phyloP scores from a whole-genome alignment of 1,140 invertebrate species.

The Hormaphis cornu region DNA sequence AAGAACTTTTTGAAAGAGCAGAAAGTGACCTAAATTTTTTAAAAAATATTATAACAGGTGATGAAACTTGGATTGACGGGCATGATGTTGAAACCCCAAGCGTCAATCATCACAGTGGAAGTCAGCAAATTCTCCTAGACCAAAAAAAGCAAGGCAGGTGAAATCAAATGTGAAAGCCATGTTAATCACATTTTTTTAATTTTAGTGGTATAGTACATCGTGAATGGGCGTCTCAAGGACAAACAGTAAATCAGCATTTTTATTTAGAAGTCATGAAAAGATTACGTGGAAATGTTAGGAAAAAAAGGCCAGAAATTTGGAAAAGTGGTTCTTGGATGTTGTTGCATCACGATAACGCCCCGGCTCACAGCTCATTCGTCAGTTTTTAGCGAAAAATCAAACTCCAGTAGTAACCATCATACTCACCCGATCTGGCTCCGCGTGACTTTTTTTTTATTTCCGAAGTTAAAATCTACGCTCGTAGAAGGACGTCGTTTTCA shows the following conservation, averaged over 20 bases:
- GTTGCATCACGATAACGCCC: constrained; percentile 35
- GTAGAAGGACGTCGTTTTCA: constrained; percentile 34
- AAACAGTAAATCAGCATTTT: constrained; percentile 34
- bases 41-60: constrained; percentile 8
- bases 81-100: constrained; percentile 14
- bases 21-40: neutral
- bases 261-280: constrained; percentile 34
- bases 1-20: neutral
- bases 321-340: neutral
- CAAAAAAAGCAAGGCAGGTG: neutral
- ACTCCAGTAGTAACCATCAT: constrained; percentile 35
- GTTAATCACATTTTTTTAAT: constrained; percentile 40
- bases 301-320: neutral
- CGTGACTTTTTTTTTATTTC: constrained; percentile 38
- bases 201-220: constrained; percentile 34
- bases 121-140: neutral
- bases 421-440: constrained; percentile 39
- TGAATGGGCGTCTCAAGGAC: constrained; percentile 7
- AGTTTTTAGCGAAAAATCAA: constrained; percentile 36
- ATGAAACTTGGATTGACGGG: constrained; percentile 3
- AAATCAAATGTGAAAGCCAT: constrained; percentile 34
- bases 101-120: constrained; percentile 6
- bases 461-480: constrained; percentile 35
- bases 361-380: constrained; percentile 34
- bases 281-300: constrained; percentile 21